Conservation (phyloP, 2,888 invertebrate species). For the Agrochola macilenta region DNA sequence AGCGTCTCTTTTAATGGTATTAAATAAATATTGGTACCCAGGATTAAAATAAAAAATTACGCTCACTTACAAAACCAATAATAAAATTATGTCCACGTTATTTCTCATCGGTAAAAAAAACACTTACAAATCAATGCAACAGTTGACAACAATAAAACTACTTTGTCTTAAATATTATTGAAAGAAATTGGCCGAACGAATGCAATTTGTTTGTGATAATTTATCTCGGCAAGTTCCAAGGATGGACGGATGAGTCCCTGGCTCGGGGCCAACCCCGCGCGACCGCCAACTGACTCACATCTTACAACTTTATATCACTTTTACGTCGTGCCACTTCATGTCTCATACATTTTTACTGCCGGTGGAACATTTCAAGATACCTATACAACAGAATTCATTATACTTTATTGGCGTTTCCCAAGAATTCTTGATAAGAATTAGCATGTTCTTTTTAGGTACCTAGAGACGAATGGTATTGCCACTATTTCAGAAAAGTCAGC, state of each 20-base stretch:
- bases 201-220: conserved; percentile 74
- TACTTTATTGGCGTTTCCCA: conserved; percentile 37
- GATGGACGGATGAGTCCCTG: conserved; percentile 70
- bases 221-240: conserved; percentile 69
- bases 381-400: conserved; percentile 53
- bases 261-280: conserved; percentile 72
- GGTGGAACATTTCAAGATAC: conserved; percentile 43
- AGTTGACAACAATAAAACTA: conserved; percentile 59
- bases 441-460: conserved; percentile 17
- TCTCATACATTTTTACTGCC: conserved; percentile 59
- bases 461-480: neutral
- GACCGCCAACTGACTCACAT: conserved; percentile 62
- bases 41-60: neutral
- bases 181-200: conserved; percentile 67
- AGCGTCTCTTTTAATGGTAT: neutral
- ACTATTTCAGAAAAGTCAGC: neutral
- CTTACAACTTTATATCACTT: conserved; percentile 65
- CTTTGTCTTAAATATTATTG: conserved; percentile 59
- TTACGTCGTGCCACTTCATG: conserved; percentile 63
- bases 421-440: conserved; percentile 34
- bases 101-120: neutral
- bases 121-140: conserved; percentile 57
- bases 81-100: neutral
- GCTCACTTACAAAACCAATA: neutral
- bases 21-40: neutral